Evolutionary conservation across 2,797 vertebrate genomes (phyloP).

Genomic region (Xenopus petersii): DNA sequence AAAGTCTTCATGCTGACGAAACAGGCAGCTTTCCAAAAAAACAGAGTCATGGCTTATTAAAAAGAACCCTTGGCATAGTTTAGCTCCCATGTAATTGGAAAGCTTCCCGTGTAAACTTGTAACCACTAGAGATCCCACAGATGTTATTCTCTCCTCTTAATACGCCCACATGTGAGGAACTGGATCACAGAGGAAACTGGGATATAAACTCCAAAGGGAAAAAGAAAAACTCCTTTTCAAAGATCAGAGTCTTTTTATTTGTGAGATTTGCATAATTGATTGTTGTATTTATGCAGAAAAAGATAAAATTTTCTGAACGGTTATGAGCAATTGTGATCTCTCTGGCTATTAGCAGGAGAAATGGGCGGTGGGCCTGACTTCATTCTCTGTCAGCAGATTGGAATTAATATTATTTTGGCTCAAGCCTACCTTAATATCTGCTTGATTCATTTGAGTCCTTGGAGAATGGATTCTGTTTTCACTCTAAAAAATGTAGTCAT

Average conservation of each 20-base stretch:
- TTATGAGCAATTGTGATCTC: conserved; percentile 7
- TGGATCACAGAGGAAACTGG: conserved; percentile 25
- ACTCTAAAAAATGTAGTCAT: conserved; percentile 4
- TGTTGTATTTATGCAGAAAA: no score
- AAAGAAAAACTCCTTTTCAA: no score
- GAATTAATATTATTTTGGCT: conserved; percentile 33
- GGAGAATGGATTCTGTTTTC: conserved; percentile 26
- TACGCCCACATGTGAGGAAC: conserved; percentile 20
- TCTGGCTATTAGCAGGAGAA: conserved; percentile 2
- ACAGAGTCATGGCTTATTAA: conserved; percentile 35
- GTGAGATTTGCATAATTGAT: no score
- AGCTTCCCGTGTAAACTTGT: conserved; percentile 51
- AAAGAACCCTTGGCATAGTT: conserved; percentile 49
- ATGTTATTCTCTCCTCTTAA: neutral
- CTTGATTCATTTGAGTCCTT: conserved; percentile 24
- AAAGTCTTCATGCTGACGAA: neutral
- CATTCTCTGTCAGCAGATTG: conserved; percentile 27
- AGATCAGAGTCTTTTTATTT: no score
- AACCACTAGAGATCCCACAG: conserved; percentile 46
- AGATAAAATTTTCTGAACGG: conserved; percentile 3
- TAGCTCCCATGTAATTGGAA: conserved; percentile 47
- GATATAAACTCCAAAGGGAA: neutral
- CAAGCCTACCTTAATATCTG: conserved; percentile 28
- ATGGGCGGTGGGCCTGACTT: conserved; percentile 33
- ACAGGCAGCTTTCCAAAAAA: conserved; percentile 40